phyloP scores from a whole-genome alignment of 2,888 invertebrate species.

The Reticulitermes lucifugus region DNA sequence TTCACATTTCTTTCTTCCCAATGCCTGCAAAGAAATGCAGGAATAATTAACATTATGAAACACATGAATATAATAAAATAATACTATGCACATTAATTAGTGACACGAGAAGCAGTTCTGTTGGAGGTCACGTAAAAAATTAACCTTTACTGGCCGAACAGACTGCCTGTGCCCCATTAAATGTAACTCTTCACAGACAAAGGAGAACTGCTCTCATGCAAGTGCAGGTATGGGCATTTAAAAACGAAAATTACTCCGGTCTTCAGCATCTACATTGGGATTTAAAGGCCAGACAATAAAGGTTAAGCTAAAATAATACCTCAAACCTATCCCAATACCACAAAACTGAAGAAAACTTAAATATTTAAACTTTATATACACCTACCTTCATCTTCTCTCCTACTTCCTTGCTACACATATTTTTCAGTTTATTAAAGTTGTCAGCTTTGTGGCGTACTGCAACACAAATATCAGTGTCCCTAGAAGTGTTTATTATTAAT shows the following conservation, averaged over 20 bases:
- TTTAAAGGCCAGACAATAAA: too few relatives aligned
- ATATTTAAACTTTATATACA: background rate
- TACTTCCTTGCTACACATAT: conserved; percentile 95
- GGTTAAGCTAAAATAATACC: background rate
- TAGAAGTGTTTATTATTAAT: too few relatives aligned
- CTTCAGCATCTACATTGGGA: too few relatives aligned
- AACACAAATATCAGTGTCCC: conserved; percentile 53
- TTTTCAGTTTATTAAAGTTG: conserved; percentile 94
- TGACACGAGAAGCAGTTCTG: background rate
- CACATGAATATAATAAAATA: background rate
- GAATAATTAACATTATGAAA: background rate
- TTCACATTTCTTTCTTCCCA: conserved; percentile 23
- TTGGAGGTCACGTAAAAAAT: background rate
- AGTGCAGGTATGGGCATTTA: too few relatives aligned
- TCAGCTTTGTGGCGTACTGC: conserved; percentile 89
- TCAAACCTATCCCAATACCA: background rate
- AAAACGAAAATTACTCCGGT: too few relatives aligned
- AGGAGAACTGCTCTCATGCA: too few relatives aligned
- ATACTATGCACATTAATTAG: background rate
- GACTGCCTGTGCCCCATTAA: too few relatives aligned
- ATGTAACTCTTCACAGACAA: too few relatives aligned
- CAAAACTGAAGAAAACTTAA: background rate
- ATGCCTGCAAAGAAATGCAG: conserved; percentile 20
- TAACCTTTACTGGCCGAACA: background rate
- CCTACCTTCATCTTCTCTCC: conserved; percentile 94